Percentiles rank a stretch among this genome's conserved stretches.
Evolutionary conservation across 2,797 vertebrate species (phyloP).

Genomic region (Amblyraja radiata): DNA sequence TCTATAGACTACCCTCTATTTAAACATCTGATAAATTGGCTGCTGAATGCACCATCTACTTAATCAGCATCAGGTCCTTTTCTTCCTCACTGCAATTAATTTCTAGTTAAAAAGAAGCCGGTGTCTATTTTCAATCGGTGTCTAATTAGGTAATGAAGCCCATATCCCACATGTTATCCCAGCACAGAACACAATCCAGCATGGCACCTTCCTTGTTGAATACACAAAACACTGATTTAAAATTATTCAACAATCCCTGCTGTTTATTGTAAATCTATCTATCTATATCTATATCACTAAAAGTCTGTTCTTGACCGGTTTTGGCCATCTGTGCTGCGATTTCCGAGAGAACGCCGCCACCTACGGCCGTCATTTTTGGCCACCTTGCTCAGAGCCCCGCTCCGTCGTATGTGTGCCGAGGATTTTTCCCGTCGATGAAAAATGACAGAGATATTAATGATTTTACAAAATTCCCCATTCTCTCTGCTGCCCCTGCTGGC

Average conservation of each 20-base stretch:
- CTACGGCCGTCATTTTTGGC: too few relatives aligned
- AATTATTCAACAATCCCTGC: not conserved
- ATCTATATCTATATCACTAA: too few relatives aligned
- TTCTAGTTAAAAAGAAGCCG: not conserved
- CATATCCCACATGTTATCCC: not conserved
- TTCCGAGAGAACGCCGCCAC: too few relatives aligned
- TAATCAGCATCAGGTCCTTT: not conserved
- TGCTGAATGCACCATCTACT: not conserved
- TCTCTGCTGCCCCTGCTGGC: too few relatives aligned
- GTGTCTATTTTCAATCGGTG: not conserved
- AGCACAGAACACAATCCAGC: not conserved
- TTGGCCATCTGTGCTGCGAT: too few relatives aligned
- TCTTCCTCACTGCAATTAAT: not conserved
- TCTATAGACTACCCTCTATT: not conserved
- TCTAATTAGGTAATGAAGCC: not conserved
- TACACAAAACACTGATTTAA: not conserved
- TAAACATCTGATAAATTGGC: not conserved
- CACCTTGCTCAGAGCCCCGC: too few relatives aligned
- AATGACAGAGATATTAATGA: too few relatives aligned
- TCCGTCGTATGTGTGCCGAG: too few relatives aligned
- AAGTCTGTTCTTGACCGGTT: too few relatives aligned
- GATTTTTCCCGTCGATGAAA: too few relatives aligned
- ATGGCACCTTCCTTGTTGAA: not conserved
- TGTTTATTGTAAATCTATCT: not conserved
- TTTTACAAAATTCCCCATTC: too few relatives aligned